Conservation (phyloP, 2,113 vertebrate species). For the Malurus melanocephalus region DNA sequence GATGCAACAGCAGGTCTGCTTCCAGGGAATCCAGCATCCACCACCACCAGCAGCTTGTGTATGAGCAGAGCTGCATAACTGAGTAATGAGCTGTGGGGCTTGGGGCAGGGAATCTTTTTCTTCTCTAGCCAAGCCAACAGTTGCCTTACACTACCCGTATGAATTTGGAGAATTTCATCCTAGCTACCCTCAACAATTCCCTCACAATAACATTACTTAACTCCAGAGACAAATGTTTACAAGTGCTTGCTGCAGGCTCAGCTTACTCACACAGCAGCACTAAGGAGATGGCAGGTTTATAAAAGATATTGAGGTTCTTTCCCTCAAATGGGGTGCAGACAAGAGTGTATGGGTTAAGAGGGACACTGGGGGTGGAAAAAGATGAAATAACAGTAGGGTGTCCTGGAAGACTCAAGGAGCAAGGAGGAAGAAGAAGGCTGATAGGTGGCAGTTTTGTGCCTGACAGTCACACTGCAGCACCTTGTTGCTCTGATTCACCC, state of each 20-base stretch:
- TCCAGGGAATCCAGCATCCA: background rate
- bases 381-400: background rate
- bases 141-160: background rate
- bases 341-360: background rate
- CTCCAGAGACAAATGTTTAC: background rate
- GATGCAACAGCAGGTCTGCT: constrained; percentile 10
- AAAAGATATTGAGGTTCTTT: background rate
- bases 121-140: background rate
- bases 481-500: background rate
- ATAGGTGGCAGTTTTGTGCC: background rate
- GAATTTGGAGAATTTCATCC: background rate
- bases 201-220: background rate
- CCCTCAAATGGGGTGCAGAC: background rate
- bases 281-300: background rate
- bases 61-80: background rate
- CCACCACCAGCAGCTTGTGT: background rate
- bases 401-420: background rate
- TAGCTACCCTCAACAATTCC: background rate
- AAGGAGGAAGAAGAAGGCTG: background rate
- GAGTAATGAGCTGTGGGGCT: rapidly evolving
- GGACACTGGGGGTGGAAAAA: background rate
- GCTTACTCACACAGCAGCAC: background rate
- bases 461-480: background rate
- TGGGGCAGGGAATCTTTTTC: background rate
- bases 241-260: background rate